Conservation (phyloP, 2,888 invertebrate genomes). For the Hirtodrosophila duncani region DNA sequence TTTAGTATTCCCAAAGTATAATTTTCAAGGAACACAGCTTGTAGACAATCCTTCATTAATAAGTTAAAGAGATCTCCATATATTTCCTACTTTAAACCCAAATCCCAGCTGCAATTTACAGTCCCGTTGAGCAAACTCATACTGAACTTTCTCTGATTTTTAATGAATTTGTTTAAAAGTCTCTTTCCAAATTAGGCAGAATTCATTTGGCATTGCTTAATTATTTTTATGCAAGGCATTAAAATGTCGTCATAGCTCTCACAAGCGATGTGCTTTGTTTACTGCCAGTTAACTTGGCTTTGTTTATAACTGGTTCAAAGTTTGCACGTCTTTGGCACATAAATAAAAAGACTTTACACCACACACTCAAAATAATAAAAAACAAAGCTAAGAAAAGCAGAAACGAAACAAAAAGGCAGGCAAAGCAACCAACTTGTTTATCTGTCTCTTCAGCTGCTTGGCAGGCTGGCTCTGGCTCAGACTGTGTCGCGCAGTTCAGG, state of each 20-base stretch:
- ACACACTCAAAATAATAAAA: slow-evolving; percentile 16
- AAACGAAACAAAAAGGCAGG: slow-evolving; percentile 18
- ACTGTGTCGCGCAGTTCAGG: background rate
- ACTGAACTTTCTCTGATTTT: too few relatives aligned
- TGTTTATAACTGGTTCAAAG: slow-evolving; percentile 69
- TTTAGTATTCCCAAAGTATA: too few relatives aligned
- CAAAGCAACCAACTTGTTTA: slow-evolving; percentile 48
- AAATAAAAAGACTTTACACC: too few relatives aligned
- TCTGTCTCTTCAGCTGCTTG: slow-evolving; percentile 59
- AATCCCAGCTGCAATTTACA: too few relatives aligned
- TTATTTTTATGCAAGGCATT: slow-evolving; percentile 52
- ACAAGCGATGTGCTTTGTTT: slow-evolving; percentile 20
- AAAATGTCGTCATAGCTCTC: slow-evolving; percentile 55
- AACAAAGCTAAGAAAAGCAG: slow-evolving; percentile 9
- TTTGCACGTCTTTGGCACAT: slow-evolving; percentile 66
- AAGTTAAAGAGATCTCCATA: too few relatives aligned
- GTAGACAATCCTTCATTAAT: too few relatives aligned
- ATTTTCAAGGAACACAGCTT: too few relatives aligned
- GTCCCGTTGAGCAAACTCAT: too few relatives aligned
- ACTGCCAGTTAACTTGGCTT: slow-evolving; percentile 35
- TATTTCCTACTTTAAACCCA: too few relatives aligned
- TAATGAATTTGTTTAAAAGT: too few relatives aligned
- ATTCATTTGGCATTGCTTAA: too few relatives aligned
- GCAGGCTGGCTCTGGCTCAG: slow-evolving; percentile 23
- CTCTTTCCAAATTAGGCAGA: too few relatives aligned